Conservation (phyloP, 2,113 vertebrate genomes). For the Psilopsiagon aurifrons region DNA sequence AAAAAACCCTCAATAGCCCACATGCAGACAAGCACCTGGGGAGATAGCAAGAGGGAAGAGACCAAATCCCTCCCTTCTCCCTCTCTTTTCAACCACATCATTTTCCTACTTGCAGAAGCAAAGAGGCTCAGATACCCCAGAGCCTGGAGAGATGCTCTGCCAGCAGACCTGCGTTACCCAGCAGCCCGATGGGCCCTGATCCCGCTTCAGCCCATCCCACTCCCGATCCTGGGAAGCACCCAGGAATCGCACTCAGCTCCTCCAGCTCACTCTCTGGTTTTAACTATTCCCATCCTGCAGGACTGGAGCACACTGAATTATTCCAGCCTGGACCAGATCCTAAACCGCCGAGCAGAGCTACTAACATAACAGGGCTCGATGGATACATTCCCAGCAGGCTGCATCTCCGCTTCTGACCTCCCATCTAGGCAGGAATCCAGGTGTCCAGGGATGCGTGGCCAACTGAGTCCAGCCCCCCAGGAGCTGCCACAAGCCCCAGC, state of each 20-base stretch:
- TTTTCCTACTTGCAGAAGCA: constrained; percentile 17
- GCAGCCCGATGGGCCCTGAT: not conserved
- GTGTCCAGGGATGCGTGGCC: not conserved
- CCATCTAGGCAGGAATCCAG: not conserved
- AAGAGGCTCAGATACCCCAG: not conserved
- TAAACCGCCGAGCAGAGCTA: not conserved
- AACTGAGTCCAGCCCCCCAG: not conserved
- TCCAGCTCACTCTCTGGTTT: not conserved
- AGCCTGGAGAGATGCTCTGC: not conserved
- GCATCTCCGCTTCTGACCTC: not conserved
- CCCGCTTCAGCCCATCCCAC: not conserved
- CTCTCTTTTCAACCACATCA: not conserved
- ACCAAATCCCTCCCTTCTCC: not conserved
- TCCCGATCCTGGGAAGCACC: not conserved
- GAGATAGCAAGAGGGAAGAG: not conserved
- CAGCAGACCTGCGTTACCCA: not conserved
- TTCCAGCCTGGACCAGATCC: not conserved
- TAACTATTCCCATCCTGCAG: not conserved
- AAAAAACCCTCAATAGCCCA: not conserved
- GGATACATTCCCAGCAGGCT: not conserved
- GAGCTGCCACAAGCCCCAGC: not conserved
- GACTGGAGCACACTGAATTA: not conserved
- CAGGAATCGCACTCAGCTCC: fast-evolving
- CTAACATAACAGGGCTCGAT: not conserved
- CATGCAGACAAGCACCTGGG: not conserved